Conservation (phyloP, 1,140 invertebrate genomes). For the Amyelois transitella region DNA sequence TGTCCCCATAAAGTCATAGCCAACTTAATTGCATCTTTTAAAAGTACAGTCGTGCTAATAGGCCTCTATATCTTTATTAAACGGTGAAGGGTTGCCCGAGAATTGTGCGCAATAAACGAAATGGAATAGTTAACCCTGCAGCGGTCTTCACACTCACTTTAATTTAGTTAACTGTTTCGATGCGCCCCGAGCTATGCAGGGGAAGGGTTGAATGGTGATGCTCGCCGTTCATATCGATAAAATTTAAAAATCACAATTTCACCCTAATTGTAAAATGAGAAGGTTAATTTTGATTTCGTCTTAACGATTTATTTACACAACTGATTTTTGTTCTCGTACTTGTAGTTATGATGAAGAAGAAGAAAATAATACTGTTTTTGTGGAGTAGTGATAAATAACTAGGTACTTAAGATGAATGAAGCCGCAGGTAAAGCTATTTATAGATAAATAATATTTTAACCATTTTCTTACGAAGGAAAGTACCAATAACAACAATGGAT, state of each 20-base stretch:
- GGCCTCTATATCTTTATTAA: constrained; percentile 69
- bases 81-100: constrained; percentile 55
- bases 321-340: no score
- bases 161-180: constrained; percentile 71
- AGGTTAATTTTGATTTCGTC: no score
- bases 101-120: constrained; percentile 70
- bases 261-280: no score
- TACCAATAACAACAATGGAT: no score
- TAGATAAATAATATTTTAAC: no score
- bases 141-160: constrained; percentile 71
- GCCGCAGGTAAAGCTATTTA: no score
- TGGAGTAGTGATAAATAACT: no score
- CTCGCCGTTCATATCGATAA: constrained; percentile 12
- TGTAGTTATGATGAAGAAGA: no score
- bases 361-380: no score
- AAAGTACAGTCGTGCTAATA: constrained; percentile 54
- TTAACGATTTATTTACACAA: no score
- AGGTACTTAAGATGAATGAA: no score
- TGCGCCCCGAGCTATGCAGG: constrained; percentile 57
- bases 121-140: constrained; percentile 72
- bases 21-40: constrained; percentile 26
- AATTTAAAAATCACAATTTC: background rate
- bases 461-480: no score
- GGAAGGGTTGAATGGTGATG: constrained; percentile 58
- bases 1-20: background rate